phyloP scores from a whole-genome alignment of 2,113 vertebrate genomes.

The Eptesicus fuscus region DNA sequence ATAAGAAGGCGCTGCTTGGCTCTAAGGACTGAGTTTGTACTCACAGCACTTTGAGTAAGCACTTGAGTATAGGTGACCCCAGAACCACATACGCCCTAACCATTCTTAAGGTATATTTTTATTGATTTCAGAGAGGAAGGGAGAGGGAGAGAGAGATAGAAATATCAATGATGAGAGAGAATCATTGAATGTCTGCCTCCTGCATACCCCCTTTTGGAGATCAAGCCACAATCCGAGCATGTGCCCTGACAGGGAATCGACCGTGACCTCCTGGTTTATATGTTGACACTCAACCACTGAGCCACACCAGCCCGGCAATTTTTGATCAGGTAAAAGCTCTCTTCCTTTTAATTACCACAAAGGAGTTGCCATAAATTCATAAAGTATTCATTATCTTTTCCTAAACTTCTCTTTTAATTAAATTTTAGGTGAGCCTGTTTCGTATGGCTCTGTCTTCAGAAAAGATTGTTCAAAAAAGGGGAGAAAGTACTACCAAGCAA shows the following conservation, averaged over 20 bases:
- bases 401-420: not conserved
- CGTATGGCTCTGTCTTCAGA: not conserved
- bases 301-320: no score
- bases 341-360: not conserved
- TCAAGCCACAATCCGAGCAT: no score
- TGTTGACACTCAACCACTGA: no score
- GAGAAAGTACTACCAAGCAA: not conserved
- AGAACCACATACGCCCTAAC: not conserved
- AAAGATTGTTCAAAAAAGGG: not conserved
- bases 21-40: not conserved
- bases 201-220: no score
- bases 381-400: not conserved
- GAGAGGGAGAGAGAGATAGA: no score
- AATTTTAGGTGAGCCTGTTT: not conserved
- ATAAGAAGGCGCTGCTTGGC: no score
- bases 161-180: no score
- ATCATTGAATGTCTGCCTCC: no score
- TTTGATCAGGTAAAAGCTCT: not conserved
- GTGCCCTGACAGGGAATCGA: no score
- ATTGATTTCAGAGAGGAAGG: no score
- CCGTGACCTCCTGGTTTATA: no score
- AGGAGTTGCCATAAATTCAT: not conserved
- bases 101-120: no score
- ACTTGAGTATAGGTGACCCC: accelerated
- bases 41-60: not conserved